phyloP scores from a whole-genome alignment of 2,888 invertebrate species.

The Platycheirus rosarum region DNA sequence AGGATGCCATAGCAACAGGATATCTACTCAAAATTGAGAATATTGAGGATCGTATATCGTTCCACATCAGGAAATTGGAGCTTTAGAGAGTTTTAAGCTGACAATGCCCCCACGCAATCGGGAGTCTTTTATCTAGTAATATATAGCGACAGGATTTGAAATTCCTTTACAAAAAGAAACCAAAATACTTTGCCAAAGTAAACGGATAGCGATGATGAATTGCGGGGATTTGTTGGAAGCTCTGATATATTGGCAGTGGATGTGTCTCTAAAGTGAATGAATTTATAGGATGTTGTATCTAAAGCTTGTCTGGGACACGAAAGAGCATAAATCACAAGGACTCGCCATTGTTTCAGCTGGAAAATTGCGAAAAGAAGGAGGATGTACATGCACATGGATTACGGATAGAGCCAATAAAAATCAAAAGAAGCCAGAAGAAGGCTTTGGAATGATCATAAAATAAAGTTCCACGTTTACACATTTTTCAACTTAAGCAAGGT shows the following conservation, averaged over 20 bases:
- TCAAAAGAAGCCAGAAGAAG: not conserved
- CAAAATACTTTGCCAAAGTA: not conserved
- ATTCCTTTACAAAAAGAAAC: not conserved
- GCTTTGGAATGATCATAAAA: not conserved
- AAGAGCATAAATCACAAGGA: not conserved
- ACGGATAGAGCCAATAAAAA: not conserved
- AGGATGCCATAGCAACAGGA: conserved; percentile 23
- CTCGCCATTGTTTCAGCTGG: not conserved
- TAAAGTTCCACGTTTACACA: not conserved
- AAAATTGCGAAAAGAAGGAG: not conserved
- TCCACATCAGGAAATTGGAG: conserved; percentile 17
- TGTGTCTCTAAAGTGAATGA: conserved; percentile 8
- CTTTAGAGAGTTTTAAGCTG: conserved; percentile 16
- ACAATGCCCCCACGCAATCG: not conserved
- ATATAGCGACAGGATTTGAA: not conserved
- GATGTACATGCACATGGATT: too few species aligned
- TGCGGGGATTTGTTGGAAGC: conserved; percentile 2
- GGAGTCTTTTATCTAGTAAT: conserved; percentile 5
- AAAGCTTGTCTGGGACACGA: not conserved
- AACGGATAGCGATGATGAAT: conserved; percentile 5
- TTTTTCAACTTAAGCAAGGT: not conserved
- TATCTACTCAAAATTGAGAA: conserved; percentile 35
- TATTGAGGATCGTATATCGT: conserved; percentile 33
- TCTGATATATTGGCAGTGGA: conserved; percentile 7
- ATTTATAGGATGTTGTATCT: not conserved